Evolutionary conservation across 2,888 invertebrate species (phyloP).

Genomic region (Trisateles emortualis): DNA sequence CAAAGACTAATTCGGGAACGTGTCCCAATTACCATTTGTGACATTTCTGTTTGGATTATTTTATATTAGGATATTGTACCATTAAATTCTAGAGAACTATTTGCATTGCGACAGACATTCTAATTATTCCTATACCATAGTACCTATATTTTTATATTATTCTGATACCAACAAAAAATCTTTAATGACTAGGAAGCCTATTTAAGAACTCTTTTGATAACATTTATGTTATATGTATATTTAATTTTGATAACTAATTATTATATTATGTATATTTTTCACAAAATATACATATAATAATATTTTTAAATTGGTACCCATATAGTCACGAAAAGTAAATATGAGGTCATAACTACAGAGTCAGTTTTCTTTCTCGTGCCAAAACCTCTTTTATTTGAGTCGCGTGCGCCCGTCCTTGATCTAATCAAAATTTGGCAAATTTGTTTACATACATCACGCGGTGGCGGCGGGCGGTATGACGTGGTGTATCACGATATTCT

Average conservation of each 20-base stretch:
- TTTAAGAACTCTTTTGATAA: no score
- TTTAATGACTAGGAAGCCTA: no score
- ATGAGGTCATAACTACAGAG: background rate
- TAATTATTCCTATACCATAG: no score
- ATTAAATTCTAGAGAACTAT: no score
- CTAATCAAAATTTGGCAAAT: slow-evolving; percentile 83
- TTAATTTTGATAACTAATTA: no score
- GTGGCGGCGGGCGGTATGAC: slow-evolving; percentile 33
- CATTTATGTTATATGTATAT: no score
- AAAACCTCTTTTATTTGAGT: slow-evolving; percentile 62
- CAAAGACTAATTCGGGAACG: slow-evolving; percentile 45
- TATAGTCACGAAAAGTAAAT: background rate
- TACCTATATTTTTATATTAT: no score
- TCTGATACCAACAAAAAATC: no score
- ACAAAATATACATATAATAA: no score
- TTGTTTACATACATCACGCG: slow-evolving; percentile 79
- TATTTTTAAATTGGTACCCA: no score
- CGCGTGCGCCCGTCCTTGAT: slow-evolving; percentile 71
- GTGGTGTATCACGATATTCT: slow-evolving; percentile 70
- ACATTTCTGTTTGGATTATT: slow-evolving; percentile 33
- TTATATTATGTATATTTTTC: no score
- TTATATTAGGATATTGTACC: background rate
- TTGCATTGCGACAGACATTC: no score
- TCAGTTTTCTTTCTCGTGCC: background rate
- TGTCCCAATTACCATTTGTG: slow-evolving; percentile 36